These are phyloP conservation scores for Apamea monoglypha DNA, from an alignment of 2,888 invertebrate species.

Conservation along the genomic window DNA sequence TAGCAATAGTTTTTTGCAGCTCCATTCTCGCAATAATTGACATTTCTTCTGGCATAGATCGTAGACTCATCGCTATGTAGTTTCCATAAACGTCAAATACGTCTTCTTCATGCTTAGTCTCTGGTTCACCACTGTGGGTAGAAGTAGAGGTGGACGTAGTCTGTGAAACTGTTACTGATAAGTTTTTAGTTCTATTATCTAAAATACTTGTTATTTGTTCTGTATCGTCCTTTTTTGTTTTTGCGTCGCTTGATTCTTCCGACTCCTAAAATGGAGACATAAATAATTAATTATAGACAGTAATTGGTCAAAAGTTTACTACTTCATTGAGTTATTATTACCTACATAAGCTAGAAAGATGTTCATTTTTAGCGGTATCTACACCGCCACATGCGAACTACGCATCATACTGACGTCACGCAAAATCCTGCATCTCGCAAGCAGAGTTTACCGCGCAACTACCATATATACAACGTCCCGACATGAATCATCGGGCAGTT, in stretches of 20 bases:
- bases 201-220: not conserved
- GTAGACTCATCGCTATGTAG: constrained; percentile 35
- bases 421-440: too few species aligned
- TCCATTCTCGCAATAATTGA: constrained; percentile 47
- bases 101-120: constrained; percentile 24
- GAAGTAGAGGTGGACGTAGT: not conserved
- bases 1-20: constrained; percentile 41
- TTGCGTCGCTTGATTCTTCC: not conserved
- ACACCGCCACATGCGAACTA: too few species aligned
- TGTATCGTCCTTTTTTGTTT: not conserved
- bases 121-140: not conserved
- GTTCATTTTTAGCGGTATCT: not conserved
- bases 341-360: too few species aligned
- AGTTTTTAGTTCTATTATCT: not conserved
- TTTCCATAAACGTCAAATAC: constrained; percentile 48
- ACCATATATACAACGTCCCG: too few species aligned
- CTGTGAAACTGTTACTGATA: not conserved
- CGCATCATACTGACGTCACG: too few species aligned
- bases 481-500: too few species aligned
- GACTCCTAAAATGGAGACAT: constrained; percentile 15
- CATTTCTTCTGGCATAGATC: constrained; percentile 42
- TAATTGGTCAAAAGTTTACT: not conserved
- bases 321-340: not conserved
- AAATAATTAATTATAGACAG: not conserved
- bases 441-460: too few species aligned